These are phyloP conservation scores for Drosophila setifemur DNA, from an alignment of 1,140 invertebrate species.

Conservation along the genomic window DNA sequence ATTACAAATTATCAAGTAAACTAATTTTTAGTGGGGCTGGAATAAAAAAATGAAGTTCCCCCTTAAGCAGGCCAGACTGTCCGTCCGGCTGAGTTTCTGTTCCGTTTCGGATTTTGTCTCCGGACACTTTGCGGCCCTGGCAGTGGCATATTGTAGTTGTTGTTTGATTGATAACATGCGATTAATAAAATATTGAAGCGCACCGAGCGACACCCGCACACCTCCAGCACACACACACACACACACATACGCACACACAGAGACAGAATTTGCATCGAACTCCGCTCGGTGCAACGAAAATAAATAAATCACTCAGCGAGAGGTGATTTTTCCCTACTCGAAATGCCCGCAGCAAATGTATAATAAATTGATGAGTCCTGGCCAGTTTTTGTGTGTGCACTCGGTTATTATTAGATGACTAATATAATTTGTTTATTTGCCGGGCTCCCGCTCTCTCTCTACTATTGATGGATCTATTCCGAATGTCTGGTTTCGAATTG, in stretches of 20 bases:
- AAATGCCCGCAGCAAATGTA: slow-evolving; percentile 48
- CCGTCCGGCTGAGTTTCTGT: slow-evolving; percentile 11
- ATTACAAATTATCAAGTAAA: too few relatives aligned
- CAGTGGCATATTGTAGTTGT: slow-evolving; percentile 58
- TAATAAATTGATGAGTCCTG: slow-evolving; percentile 65
- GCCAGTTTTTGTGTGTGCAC: slow-evolving; percentile 30
- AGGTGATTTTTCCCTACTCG: background rate
- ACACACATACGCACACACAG: too few relatives aligned
- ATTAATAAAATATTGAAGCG: slow-evolving; percentile 77
- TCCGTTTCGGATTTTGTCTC: slow-evolving; percentile 20
- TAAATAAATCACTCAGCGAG: slow-evolving; percentile 56
- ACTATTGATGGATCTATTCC: slow-evolving; percentile 28
- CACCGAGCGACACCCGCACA: slow-evolving; percentile 44
- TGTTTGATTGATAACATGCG: slow-evolving; percentile 78
- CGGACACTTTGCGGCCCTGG: slow-evolving; percentile 25
- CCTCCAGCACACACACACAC: slow-evolving; percentile 18
- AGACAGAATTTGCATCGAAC: slow-evolving; percentile 39
- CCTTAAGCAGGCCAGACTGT: background rate
- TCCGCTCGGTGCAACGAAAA: slow-evolving; percentile 58
- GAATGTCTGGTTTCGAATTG: background rate
- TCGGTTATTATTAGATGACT: slow-evolving; percentile 53
- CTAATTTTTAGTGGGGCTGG: too few relatives aligned
- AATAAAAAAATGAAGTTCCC: background rate
- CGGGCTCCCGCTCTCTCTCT: background rate
- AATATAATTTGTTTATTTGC: slow-evolving; percentile 71